Evolutionary conservation across 2,888 invertebrate genomes (phyloP), one percentile per base, ranked within the genome.

Genomic region (Alentia gelatinosa): DNA sequence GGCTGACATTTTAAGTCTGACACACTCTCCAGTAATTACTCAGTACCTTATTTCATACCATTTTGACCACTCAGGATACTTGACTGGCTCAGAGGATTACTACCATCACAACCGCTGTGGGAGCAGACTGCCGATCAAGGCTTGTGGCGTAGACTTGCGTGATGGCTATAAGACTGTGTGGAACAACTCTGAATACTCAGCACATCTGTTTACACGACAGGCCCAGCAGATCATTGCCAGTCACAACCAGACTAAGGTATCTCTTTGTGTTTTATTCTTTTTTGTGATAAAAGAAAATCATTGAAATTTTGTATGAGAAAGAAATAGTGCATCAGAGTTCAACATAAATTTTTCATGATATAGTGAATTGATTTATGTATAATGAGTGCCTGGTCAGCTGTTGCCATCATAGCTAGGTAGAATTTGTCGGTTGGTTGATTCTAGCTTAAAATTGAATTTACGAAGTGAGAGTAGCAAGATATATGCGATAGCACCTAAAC

Each of bases 51-150:
- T n/a, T n/a, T n/a, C n/a, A n/a, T n/a, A n/a, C n/a, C n/a, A n/a
- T n/a, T 47, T 19, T 47, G 47, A 12, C 19, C n/a, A 5, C n/a
- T 9, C 47, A 92, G 93, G 93, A 35, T 96, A 95, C 92, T 96
- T 96, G 92, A 95, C 94, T 56, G 95, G 95, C 0, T 90, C 91
- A 86, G 95, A 95, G 90, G 94, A 95, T 86, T 95, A 96, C 92
- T 95, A 94, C 90, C 94, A 93, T 5, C 95, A 95, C 83, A 89
- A 56, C n/a, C 26, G 91, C n/a, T 92, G 92, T 42, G 79, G 89
- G 35, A 9, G 15, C 33, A 3, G 12, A 19, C 33, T 0, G 19
- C 0, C 26, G 37, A 40, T 30, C 1, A 75, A 47, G 30, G 26
- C 33, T 79, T 94, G 94, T 93, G 94, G 94, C 1, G 89, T 93